These are phyloP conservation scores for Eidolon helvum DNA, from an alignment of 2,113 vertebrate species.

Conservation along the genomic window DNA sequence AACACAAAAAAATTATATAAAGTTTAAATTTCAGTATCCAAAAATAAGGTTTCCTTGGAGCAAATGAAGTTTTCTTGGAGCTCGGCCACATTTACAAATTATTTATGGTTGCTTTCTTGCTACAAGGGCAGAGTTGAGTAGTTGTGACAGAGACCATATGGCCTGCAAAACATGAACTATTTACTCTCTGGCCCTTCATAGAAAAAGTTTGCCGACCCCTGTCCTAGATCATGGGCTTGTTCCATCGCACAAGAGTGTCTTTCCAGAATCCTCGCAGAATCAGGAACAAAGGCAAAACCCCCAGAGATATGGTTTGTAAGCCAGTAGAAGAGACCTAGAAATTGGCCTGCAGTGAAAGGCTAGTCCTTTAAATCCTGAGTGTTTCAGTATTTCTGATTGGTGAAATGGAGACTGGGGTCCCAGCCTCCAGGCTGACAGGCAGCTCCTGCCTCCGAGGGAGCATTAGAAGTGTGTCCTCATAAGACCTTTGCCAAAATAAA, in stretches of 20 bases:
- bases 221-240: background rate
- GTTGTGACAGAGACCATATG: background rate
- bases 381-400: background rate
- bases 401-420: background rate
- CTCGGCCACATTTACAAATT: background rate
- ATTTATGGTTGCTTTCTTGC: background rate
- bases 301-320: background rate
- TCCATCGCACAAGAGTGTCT: background rate
- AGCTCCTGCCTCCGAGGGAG: background rate
- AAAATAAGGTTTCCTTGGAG: constrained; percentile 14
- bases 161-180: background rate
- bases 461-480: background rate
- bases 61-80: constrained; percentile 23
- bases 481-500: background rate
- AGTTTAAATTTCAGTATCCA: background rate
- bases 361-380: background rate
- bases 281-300: background rate
- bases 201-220: background rate
- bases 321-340: background rate
- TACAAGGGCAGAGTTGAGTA: background rate
- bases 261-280: background rate
- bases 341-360: background rate
- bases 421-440: background rate
- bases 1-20: background rate
- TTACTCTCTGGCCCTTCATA: background rate